phyloP scores from a whole-genome alignment of 2,888 invertebrate genomes.

The Aplocera efformata region DNA sequence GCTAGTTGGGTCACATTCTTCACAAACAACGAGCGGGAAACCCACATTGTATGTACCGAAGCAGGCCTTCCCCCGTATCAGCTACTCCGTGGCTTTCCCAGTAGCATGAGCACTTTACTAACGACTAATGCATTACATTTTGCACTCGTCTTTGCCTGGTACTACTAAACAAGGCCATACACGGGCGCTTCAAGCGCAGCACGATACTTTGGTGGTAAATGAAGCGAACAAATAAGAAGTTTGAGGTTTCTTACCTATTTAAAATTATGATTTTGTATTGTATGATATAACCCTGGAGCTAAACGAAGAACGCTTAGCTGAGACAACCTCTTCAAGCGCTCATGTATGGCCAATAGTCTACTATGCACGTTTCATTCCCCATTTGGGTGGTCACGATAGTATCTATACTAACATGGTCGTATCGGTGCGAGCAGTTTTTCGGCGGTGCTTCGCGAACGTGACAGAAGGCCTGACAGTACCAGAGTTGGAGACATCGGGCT shows the following conservation, averaged over 20 bases:
- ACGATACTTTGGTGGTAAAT: no score
- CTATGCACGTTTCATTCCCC: slow-evolving; percentile 16
- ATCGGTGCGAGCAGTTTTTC: slow-evolving; percentile 54
- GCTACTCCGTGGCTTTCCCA: slow-evolving; percentile 7
- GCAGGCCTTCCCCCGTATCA: slow-evolving; percentile 5
- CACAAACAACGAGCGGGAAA: slow-evolving; percentile 59
- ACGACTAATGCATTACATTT: no score
- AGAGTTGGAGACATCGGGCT: slow-evolving; percentile 28
- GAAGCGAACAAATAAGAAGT: no score
- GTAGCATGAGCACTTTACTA: slow-evolving; percentile 8
- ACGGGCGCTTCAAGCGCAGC: no score
- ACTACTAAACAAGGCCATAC: no score
- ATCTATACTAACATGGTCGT: slow-evolving; percentile 27
- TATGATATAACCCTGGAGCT: no score
- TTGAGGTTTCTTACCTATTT: no score
- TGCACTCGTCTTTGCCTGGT: no score
- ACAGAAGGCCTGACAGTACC: slow-evolving; percentile 40
- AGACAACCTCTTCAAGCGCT: no score
- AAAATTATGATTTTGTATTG: no score
- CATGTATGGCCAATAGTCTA: neutral
- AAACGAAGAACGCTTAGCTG: no score
- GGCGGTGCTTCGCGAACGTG: slow-evolving; percentile 62
- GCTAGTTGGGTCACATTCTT: slow-evolving; percentile 72
- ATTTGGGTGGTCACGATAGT: slow-evolving; percentile 24
- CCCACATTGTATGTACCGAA: slow-evolving; percentile 66